These are phyloP conservation scores for Hyposmocoma kahamanoa DNA, from an alignment of 1,140 invertebrate species.

Conservation along the genomic window DNA sequence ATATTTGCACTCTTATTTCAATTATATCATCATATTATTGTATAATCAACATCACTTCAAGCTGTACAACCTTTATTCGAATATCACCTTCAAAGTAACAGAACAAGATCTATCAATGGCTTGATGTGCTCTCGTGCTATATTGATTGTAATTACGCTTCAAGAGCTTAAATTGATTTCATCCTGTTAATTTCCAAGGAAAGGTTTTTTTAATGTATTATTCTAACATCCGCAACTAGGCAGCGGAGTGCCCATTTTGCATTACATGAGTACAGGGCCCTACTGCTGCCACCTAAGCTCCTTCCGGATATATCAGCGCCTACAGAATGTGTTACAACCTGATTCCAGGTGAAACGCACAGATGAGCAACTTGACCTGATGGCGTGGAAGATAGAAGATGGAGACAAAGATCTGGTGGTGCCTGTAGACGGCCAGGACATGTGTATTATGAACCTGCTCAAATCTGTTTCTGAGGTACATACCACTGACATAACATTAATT, in stretches of 20 bases:
- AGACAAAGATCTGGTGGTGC: slow-evolving; percentile 34
- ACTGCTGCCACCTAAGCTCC: too few species aligned
- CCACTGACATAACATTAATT: too few species aligned
- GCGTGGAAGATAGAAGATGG: slow-evolving; percentile 69
- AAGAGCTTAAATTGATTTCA: background rate
- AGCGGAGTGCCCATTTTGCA: background rate
- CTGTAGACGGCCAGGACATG: slow-evolving; percentile 54
- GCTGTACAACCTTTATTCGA: too few species aligned
- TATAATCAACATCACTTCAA: too few species aligned
- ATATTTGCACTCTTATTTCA: too few species aligned
- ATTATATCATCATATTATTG: too few species aligned
- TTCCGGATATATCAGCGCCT: too few species aligned
- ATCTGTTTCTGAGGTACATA: slow-evolving; percentile 71
- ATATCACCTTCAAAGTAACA: too few species aligned
- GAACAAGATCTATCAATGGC: too few species aligned
- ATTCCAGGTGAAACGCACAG: slow-evolving; percentile 49
- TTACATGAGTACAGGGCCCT: too few species aligned
- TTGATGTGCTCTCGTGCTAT: too few species aligned
- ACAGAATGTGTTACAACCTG: background rate
- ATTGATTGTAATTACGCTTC: too few species aligned
- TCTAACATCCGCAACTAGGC: background rate
- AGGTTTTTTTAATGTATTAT: background rate
- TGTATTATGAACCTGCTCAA: slow-evolving; percentile 67
- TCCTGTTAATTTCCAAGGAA: background rate
- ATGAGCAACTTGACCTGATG: slow-evolving; percentile 67